Conservation (phyloP, 1,140 invertebrate genomes). For the Aradophagus sp. region DNA sequence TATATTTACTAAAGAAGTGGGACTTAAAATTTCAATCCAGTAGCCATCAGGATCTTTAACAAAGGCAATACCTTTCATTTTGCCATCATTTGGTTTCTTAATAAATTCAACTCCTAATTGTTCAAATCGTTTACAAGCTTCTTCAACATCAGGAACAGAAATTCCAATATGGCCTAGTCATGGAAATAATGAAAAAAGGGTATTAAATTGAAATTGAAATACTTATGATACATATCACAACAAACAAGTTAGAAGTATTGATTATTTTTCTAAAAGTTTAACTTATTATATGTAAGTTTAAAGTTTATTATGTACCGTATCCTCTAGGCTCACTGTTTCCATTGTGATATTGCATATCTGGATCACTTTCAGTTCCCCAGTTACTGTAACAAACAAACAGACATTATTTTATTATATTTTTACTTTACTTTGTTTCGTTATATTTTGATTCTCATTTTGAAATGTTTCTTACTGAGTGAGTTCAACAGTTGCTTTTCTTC, state of each 20-base stretch:
- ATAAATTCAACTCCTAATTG: slow-evolving; percentile 90
- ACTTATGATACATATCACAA: no score
- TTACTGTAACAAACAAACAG: slow-evolving; percentile 76
- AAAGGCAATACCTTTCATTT: slow-evolving; percentile 95
- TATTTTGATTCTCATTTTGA: no score
- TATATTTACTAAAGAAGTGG: slow-evolving; percentile 71
- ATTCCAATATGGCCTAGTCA: slow-evolving; percentile 90
- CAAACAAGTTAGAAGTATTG: no score
- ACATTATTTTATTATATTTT: no score
- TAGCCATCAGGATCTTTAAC: slow-evolving; percentile 97
- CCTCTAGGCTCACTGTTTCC: slow-evolving; percentile 93
- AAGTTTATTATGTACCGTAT: slow-evolving; percentile 78
- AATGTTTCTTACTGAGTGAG: slow-evolving; percentile 95
- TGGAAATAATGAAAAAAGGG: slow-evolving; percentile 46
- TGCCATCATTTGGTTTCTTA: slow-evolving; percentile 91
- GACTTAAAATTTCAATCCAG: slow-evolving; percentile 95
- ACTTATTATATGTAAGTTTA: no score
- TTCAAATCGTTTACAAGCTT: slow-evolving; percentile 91
- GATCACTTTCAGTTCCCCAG: slow-evolving; percentile 93
- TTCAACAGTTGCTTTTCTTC: slow-evolving; percentile 91
- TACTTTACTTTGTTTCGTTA: no score
- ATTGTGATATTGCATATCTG: slow-evolving; percentile 87
- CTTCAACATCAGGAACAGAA: slow-evolving; percentile 89
- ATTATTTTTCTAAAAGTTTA: no score
- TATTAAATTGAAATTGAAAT: no score